phyloP scores from a whole-genome alignment of 2,888 invertebrate species.

The Netelia melanura region DNA sequence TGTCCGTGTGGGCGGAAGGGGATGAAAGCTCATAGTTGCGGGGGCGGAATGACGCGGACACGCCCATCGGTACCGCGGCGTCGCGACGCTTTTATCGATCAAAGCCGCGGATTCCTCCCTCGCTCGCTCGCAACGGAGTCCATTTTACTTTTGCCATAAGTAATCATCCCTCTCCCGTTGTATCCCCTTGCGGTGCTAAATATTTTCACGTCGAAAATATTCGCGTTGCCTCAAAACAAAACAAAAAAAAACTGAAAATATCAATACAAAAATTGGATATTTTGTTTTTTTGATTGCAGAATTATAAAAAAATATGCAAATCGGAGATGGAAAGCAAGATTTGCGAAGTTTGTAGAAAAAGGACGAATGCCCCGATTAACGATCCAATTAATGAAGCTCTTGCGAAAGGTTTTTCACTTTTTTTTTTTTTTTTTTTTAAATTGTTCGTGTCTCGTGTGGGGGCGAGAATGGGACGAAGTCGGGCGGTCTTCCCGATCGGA shows the following conservation, averaged over 20 bases:
- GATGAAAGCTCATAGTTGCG: conserved; percentile 55
- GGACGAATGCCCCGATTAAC: conserved; percentile 64
- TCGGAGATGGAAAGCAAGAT: background rate
- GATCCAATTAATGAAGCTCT: conserved; percentile 73
- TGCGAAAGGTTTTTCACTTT: background rate
- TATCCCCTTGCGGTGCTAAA: too few relatives aligned
- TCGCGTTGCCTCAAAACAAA: too few relatives aligned
- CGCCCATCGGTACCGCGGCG: conserved; percentile 78
- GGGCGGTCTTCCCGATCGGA: conserved; percentile 31
- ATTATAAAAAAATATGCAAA: background rate
- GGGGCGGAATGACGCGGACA: conserved; percentile 76
- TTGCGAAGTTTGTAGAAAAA: background rate
- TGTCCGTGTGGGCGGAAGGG: background rate
- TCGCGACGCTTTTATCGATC: conserved; percentile 83
- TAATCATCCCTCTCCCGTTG: background rate
- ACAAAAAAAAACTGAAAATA: background rate
- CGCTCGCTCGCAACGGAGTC: conserved; percentile 72
- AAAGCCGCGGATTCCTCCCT: conserved; percentile 63
- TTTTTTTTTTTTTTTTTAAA: background rate
- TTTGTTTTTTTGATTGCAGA: background rate
- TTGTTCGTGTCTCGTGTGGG: conserved; percentile 13
- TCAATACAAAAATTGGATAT: background rate
- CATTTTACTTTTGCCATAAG: conserved; percentile 78
- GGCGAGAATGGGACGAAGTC: conserved; percentile 16
- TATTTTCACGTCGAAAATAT: too few relatives aligned